A percentile compares a stretch with the other conserved stretches of the same genome.
Conservation (phyloP, 2,113 vertebrate genomes). For the Tamias sibiricus region DNA sequence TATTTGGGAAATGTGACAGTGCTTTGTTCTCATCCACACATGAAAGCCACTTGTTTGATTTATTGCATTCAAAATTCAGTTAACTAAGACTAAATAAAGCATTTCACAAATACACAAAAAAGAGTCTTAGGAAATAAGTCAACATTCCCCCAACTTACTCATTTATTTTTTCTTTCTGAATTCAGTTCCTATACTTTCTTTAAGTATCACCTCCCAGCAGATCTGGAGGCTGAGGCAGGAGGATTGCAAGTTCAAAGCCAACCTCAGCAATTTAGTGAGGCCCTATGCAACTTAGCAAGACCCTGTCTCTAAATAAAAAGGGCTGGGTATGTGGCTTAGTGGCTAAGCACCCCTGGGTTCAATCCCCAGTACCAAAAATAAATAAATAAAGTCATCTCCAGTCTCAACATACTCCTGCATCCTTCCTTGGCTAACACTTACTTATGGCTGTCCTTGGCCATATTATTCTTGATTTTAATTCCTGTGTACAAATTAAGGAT, state of each 20-base stretch:
- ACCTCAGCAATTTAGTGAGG: no score
- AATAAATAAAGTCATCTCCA: background rate
- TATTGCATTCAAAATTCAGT: background rate
- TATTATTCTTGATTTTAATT: background rate
- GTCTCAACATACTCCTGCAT: background rate
- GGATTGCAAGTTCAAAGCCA: no score
- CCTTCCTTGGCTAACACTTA: background rate
- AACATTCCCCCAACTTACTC: background rate
- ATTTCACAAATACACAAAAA: constrained; percentile 18
- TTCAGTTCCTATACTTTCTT: background rate
- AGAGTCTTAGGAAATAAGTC: background rate
- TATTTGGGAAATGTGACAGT: background rate
- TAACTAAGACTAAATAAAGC: constrained; percentile 25
- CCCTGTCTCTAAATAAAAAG: no score
- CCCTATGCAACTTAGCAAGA: no score
- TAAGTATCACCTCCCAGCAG: background rate
- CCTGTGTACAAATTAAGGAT: background rate
- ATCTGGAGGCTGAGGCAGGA: no score
- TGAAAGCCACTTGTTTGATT: background rate
- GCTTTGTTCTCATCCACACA: background rate
- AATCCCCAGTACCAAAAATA: no score
- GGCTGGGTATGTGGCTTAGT: no score
- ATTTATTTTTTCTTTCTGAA: background rate
- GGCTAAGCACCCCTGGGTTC: no score
- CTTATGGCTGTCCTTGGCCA: background rate